These are phyloP conservation scores for Eulemur mongoz DNA, from an alignment of 2,797 vertebrate genomes.

Conservation along the genomic window DNA sequence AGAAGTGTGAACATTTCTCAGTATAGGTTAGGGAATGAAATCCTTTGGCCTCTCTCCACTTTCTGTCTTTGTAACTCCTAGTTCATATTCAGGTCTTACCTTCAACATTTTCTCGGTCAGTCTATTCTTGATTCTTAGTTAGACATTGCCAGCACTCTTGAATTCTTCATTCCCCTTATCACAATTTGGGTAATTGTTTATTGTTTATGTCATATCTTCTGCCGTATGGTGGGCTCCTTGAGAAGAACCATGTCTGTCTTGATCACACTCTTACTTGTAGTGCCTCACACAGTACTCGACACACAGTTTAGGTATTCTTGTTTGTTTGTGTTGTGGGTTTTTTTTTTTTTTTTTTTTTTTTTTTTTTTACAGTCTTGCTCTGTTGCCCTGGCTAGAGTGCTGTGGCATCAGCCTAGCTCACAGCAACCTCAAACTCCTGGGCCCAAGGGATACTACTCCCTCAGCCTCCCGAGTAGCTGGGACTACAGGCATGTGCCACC, in stretches of 20 bases:
- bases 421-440: no score
- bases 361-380: no score
- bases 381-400: no score
- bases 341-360: no score
- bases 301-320: background rate
- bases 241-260: background rate
- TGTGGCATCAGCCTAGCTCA: no score
- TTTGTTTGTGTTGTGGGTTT: no score
- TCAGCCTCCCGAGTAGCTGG: no score
- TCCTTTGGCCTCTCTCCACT: background rate
- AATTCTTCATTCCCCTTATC: background rate
- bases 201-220: background rate
- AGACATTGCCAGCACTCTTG: background rate
- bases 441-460: no score
- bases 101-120: background rate
- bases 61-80: background rate
- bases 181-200: background rate
- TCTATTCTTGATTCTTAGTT: background rate
- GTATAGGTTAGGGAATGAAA: background rate
- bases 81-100: background rate
- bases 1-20: background rate
- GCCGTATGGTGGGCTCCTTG: background rate
- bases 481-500: no score
- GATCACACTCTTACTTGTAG: background rate
- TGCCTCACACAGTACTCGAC: background rate